Evolutionary conservation across 2,888 invertebrate genomes (phyloP).

Genomic region (Blastobasis lacticolella): DNA sequence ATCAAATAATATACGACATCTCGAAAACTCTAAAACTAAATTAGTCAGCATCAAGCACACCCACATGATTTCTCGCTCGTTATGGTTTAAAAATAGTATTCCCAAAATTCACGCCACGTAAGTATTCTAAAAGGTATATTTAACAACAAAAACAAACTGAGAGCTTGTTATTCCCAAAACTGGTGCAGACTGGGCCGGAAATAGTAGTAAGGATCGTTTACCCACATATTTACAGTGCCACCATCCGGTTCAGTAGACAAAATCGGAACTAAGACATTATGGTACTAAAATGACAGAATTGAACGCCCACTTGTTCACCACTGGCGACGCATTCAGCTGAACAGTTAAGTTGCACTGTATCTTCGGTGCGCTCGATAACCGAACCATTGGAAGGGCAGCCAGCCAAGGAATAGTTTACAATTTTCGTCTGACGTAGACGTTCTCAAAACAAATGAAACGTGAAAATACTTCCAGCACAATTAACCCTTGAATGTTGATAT

Average conservation of each 20-base stretch:
- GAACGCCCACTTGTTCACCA: too few relatives aligned
- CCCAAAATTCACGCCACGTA: too few relatives aligned
- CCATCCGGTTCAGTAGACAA: too few relatives aligned
- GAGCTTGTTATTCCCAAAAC: constrained; percentile 29
- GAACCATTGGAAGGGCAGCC: constrained; percentile 22
- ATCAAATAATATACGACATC: too few relatives aligned
- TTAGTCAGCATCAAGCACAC: too few relatives aligned
- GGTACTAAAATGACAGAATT: too few relatives aligned
- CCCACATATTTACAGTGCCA: constrained; percentile 17
- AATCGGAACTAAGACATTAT: too few relatives aligned
- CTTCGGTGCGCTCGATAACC: constrained; percentile 19
- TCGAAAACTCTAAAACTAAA: too few relatives aligned
- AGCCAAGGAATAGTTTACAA: constrained; percentile 27
- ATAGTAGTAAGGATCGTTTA: constrained; percentile 24
- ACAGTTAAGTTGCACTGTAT: background rate
- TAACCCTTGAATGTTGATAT: too few relatives aligned
- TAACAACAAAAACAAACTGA: constrained; percentile 24
- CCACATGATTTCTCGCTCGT: too few relatives aligned
- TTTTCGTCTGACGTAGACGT: background rate
- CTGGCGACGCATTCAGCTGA: too few relatives aligned
- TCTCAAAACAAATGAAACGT: background rate
- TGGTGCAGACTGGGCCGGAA: constrained; percentile 26
- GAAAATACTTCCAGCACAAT: background rate
- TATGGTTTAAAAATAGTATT: too few relatives aligned
- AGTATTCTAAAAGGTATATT: constrained; percentile 11